phyloP scores from a whole-genome alignment of 2,113 vertebrate species.

The Oceanodroma tethys region DNA sequence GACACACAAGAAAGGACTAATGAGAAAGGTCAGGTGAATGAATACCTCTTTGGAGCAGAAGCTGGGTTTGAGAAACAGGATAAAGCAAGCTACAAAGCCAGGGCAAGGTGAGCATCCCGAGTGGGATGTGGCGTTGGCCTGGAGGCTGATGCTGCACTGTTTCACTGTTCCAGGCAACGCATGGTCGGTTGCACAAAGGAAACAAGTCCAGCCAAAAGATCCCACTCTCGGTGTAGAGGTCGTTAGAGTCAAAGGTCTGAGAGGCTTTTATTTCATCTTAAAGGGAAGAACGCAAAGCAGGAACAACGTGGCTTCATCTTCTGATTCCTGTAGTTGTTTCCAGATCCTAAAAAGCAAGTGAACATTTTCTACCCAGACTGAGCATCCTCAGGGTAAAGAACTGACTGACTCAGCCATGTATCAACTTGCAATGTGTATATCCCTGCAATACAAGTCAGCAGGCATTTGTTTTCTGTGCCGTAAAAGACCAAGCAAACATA shows the following conservation, averaged over 20 bases:
- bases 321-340: background rate
- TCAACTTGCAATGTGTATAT: background rate
- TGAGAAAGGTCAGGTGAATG: background rate
- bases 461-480: constrained; percentile 6
- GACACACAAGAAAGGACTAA: background rate
- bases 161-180: background rate
- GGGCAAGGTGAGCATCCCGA: background rate
- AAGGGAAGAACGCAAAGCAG: background rate
- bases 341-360: background rate
- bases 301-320: background rate
- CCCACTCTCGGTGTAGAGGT: background rate
- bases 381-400: background rate
- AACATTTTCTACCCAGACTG: background rate
- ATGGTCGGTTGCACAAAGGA: background rate
- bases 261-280: background rate
- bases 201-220: background rate
- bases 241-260: background rate
- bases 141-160: background rate
- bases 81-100: background rate
- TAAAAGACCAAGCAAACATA: constrained; percentile 48
- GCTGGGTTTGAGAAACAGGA: background rate
- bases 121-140: background rate
- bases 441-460: background rate
- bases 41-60: background rate
- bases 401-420: background rate